A percentile compares a stretch with the other conserved stretches of the same genome.
Evolutionary conservation across 2,113 vertebrate genomes (phyloP).

Genomic region (Passerina amoena): DNA sequence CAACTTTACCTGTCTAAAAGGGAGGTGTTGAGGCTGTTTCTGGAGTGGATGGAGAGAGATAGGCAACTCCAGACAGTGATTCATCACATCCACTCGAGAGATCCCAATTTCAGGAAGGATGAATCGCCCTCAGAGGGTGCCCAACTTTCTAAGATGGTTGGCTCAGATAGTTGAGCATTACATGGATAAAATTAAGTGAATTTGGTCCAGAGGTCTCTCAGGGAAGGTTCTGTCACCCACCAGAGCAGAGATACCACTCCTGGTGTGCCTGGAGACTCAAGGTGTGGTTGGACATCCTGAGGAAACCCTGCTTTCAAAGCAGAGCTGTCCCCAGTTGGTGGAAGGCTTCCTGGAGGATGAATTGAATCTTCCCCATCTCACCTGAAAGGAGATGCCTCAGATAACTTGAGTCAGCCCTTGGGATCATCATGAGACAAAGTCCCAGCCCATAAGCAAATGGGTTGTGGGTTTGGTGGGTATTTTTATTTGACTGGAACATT

Average conservation of each 20-base stretch:
- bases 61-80: conserved; percentile 62
- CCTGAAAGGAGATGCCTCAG: background rate
- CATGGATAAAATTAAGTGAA: background rate
- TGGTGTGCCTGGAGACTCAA: background rate
- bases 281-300: background rate
- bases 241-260: background rate
- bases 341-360: background rate
- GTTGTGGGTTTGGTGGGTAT: background rate
- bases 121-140: conserved; percentile 23
- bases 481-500: background rate
- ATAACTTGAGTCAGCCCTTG: background rate
- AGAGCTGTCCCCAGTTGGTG: background rate
- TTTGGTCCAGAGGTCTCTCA: background rate
- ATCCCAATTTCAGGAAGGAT: conserved; percentile 60
- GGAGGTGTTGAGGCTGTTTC: conserved; percentile 7
- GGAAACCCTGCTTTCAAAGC: background rate
- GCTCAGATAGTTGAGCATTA: background rate
- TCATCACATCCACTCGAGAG: conserved; percentile 42
- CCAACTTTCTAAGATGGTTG: conserved; percentile 22
- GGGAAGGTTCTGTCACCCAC: background rate
- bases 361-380: background rate
- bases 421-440: background rate
- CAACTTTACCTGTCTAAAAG: background rate
- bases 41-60: conserved; percentile 33
- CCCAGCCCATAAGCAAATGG: background rate